Evolutionary conservation across 2,797 vertebrate species (phyloP).

Genomic region (Acipenser oxyrinchus): DNA sequence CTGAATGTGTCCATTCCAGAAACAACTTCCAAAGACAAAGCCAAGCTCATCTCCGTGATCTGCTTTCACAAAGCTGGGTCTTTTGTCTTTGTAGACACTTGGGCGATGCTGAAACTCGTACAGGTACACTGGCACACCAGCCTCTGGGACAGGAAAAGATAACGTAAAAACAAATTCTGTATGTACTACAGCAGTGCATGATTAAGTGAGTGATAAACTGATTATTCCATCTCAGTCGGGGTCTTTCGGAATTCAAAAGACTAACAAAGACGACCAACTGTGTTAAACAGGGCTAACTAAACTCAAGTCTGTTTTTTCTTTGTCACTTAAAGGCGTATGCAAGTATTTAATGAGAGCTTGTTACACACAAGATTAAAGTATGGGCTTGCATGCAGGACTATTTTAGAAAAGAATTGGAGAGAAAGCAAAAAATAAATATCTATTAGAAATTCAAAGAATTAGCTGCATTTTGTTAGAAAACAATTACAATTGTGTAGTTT

Average conservation of each 20-base stretch:
- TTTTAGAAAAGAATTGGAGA: constrained; percentile 1
- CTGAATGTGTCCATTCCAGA: constrained; percentile 42
- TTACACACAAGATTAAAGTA: too few relatives aligned
- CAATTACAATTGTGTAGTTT: neutral
- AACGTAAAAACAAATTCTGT: neutral
- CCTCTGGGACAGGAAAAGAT: constrained; percentile 34
- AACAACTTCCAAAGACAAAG: constrained; percentile 66
- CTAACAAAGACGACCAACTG: too few relatives aligned
- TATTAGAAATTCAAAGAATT: neutral
- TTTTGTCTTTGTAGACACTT: constrained; percentile 21
- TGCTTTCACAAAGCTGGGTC: constrained; percentile 62
- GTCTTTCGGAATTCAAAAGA: too few relatives aligned
- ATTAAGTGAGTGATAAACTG: too few relatives aligned
- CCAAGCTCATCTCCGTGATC: constrained; percentile 71
- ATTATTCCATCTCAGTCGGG: neutral
- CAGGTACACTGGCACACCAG: constrained; percentile 63
- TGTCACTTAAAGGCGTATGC: too few relatives aligned
- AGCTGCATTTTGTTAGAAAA: constrained; percentile 1
- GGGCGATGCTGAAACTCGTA: constrained; percentile 71
- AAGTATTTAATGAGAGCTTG: neutral
- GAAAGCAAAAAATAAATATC: neutral
- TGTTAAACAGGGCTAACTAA: neutral
- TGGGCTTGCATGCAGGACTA: constrained; percentile 7
- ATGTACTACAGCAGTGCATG: too few relatives aligned
- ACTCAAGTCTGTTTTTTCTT: too few relatives aligned